Evolutionary conservation across 2,797 vertebrate species (phyloP).

Genomic region (Gadopsis marmoratus): DNA sequence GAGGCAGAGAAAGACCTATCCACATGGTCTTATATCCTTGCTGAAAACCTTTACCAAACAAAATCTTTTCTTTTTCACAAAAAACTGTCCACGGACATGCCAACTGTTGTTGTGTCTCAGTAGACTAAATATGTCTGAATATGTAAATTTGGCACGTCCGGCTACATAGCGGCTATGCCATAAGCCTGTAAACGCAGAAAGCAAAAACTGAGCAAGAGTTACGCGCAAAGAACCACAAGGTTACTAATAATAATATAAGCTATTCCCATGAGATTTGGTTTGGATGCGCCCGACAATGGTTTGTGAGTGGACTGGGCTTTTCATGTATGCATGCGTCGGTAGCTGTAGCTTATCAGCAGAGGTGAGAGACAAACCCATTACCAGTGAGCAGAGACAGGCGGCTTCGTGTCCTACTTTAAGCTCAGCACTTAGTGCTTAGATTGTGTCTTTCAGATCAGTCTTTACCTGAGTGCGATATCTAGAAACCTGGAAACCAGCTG

Average conservation of each 20-base stretch:
- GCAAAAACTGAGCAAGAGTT: background rate
- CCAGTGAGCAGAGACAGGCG: constrained; percentile 42
- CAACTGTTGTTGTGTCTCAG: background rate
- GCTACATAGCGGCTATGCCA: background rate
- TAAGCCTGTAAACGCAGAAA: background rate
- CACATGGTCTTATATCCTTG: background rate
- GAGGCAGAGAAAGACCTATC: background rate
- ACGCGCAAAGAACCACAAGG: background rate
- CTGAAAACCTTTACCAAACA: background rate
- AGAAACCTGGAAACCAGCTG: constrained; percentile 15
- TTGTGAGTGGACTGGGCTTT: constrained; percentile 46
- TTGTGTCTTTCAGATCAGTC: constrained; percentile 34
- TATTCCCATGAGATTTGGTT: background rate
- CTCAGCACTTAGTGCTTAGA: constrained; percentile 34
- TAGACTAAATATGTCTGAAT: background rate
- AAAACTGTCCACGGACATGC: background rate
- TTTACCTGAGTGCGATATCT: constrained; percentile 15
- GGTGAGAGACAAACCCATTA: constrained; percentile 63
- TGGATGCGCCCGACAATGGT: constrained; percentile 4
- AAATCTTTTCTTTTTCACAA: too few species aligned
- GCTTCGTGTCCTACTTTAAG: constrained; percentile 45
- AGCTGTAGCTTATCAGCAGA: constrained; percentile 58
- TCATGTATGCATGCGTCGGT: constrained; percentile 67
- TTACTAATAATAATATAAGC: background rate
- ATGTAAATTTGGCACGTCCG: background rate